Conservation (phyloP, 92 coral and sea anemone species). For the Chrysogorgia sp. region DNA sequence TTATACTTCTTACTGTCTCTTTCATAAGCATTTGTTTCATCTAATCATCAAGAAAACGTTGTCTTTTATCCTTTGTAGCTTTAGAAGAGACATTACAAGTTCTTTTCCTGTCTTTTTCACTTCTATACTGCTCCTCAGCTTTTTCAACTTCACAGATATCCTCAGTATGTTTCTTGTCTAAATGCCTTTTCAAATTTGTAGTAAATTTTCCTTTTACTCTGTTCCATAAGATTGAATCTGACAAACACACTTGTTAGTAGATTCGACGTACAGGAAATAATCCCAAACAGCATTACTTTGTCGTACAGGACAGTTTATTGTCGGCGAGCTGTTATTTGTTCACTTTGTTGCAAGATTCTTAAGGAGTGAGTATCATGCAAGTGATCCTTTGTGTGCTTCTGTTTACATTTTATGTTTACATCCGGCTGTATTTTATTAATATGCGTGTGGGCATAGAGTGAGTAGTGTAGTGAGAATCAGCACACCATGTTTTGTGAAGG, state of each 20-base stretch:
- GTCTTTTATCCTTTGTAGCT: not conserved
- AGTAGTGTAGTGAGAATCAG: too few species aligned
- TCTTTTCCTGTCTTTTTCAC: not conserved
- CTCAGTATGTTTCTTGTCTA: not conserved
- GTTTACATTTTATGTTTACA: too few species aligned
- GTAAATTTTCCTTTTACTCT: not conserved
- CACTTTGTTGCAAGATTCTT: too few species aligned
- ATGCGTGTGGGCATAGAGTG: too few species aligned
- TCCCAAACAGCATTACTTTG: too few species aligned
- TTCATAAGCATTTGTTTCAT: slow-evolving; percentile 17
- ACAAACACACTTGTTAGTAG: not conserved
- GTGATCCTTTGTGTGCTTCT: too few species aligned
- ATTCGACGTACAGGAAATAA: not conserved
- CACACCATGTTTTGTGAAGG: too few species aligned
- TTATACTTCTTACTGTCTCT: not conserved
- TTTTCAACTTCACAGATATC: not conserved
- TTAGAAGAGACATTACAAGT: not conserved
- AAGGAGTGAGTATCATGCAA: too few species aligned
- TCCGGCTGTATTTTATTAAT: too few species aligned
- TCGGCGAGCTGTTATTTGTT: too few species aligned
- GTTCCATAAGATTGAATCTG: not conserved
- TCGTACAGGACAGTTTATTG: too few species aligned
- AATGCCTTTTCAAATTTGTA: slow-evolving; percentile 1
- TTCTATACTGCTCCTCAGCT: not conserved
- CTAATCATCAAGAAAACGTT: not conserved